phyloP scores from a whole-genome alignment of 2,888 invertebrate species.

The Protophormia terraenovae region DNA sequence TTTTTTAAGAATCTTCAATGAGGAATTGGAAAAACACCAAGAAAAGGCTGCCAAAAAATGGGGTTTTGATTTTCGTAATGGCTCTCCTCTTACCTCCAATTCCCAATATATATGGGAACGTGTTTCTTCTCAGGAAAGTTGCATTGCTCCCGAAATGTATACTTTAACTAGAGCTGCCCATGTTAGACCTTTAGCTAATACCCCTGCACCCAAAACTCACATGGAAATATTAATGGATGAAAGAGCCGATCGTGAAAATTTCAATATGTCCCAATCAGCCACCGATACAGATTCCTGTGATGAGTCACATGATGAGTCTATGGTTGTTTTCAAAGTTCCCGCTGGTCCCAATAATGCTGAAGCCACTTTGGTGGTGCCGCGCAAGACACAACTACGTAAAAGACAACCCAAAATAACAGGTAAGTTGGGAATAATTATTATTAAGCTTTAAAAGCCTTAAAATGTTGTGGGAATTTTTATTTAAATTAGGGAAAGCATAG shows the following conservation, averaged over 20 bases:
- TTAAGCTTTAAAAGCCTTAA: no score
- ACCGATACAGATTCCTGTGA: constrained; percentile 78
- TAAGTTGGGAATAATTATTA: no score
- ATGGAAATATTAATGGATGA: constrained; percentile 77
- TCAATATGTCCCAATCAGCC: constrained; percentile 67
- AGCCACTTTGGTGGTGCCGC: constrained; percentile 56
- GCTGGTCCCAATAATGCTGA: constrained; percentile 64
- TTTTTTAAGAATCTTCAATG: constrained; percentile 73
- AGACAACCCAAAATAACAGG: constrained; percentile 81
- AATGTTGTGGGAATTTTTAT: no score
- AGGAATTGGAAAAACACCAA: constrained; percentile 78
- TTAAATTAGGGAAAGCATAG: no score
- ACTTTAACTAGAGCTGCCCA: constrained; percentile 81
- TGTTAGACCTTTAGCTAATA: constrained; percentile 73
- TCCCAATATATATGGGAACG: constrained; percentile 80
- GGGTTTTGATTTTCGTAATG: constrained; percentile 80
- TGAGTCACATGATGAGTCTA: constrained; percentile 79
- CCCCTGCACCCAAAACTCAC: constrained; percentile 68
- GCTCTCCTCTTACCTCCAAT: constrained; percentile 75
- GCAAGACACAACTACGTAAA: constrained; percentile 72
- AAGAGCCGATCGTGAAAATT: constrained; percentile 79
- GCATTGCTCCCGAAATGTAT: constrained; percentile 79
- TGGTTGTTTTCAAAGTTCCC: constrained; percentile 74
- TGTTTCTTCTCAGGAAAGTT: constrained; percentile 77
- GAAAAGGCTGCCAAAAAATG: constrained; percentile 85